Percentiles rank a stretch among this genome's conserved stretches.
Evolutionary conservation across 1,140 invertebrate genomes (phyloP).

Genomic region (roundworm (Caenorhabditis elegans)): DNA sequence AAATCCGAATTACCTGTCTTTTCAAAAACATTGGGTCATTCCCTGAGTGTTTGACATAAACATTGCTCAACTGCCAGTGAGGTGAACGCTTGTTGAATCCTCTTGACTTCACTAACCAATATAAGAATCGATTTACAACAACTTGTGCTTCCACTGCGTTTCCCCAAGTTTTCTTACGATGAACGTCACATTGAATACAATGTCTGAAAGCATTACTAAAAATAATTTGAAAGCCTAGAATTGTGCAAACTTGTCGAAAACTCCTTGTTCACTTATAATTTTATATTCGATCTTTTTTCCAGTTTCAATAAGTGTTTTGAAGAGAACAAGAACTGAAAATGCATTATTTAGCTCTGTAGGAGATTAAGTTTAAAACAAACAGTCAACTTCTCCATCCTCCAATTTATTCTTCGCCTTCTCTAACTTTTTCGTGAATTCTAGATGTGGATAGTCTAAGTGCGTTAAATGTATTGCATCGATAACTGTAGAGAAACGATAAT

Average conservation of each 20-base stretch:
- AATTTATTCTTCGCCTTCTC: neutral
- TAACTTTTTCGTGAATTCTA: neutral
- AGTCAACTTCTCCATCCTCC: neutral
- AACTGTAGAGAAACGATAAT: neutral
- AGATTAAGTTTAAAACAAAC: neutral
- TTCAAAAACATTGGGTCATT: too few species aligned
- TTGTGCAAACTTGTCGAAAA: neutral
- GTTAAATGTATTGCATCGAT: neutral
- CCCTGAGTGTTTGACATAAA: neutral
- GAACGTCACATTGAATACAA: neutral
- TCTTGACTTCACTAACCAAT: neutral
- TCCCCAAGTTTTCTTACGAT: neutral
- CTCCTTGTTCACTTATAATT: neutral
- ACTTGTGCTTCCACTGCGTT: conserved; percentile 9
- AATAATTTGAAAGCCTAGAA: too few species aligned
- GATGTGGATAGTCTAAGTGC: neutral
- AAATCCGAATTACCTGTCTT: neutral
- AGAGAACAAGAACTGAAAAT: neutral
- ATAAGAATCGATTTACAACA: neutral
- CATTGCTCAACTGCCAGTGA: neutral
- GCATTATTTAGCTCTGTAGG: neutral
- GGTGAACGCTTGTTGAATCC: neutral
- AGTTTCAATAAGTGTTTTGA: neutral
- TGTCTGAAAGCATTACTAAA: neutral
- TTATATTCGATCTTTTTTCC: neutral